phyloP scores from a whole-genome alignment of 2,888 invertebrate species.

The Rotaria socialis region DNA sequence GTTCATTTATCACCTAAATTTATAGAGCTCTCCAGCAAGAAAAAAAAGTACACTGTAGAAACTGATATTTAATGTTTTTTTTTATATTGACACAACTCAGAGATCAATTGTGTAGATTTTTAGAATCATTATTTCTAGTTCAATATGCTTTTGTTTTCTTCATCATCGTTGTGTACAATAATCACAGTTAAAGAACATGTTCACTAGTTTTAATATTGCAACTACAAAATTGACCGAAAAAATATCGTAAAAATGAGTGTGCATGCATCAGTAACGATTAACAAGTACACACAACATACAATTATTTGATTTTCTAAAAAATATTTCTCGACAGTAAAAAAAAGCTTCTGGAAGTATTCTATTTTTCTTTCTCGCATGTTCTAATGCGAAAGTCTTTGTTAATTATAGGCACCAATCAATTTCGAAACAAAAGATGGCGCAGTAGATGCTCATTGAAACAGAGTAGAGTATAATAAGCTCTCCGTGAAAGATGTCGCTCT shows the following conservation, averaged over 20 bases:
- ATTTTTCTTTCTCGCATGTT: no score
- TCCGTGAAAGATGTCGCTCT: background rate
- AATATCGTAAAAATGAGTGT: no score
- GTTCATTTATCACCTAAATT: no score
- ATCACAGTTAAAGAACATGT: background rate
- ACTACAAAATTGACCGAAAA: no score
- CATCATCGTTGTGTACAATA: background rate
- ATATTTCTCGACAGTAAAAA: no score
- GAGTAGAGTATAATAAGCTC: no score
- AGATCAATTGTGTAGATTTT: background rate
- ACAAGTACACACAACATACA: no score
- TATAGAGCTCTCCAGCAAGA: no score
- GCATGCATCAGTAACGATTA: no score
- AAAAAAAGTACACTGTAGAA: no score
- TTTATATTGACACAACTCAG: background rate
- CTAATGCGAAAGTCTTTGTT: constrained; percentile 83
- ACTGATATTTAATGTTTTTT: no score
- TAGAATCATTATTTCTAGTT: background rate
- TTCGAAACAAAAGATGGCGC: constrained; percentile 69
- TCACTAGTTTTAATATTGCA: background rate
- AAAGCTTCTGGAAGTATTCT: no score
- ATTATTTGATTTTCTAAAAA: background rate
- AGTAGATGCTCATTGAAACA: background rate
- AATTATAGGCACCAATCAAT: constrained; percentile 88
- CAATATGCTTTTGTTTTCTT: background rate